Conservation (phyloP, 53 echinoderm and acorn worm species). For the Actinopyga echinites region DNA sequence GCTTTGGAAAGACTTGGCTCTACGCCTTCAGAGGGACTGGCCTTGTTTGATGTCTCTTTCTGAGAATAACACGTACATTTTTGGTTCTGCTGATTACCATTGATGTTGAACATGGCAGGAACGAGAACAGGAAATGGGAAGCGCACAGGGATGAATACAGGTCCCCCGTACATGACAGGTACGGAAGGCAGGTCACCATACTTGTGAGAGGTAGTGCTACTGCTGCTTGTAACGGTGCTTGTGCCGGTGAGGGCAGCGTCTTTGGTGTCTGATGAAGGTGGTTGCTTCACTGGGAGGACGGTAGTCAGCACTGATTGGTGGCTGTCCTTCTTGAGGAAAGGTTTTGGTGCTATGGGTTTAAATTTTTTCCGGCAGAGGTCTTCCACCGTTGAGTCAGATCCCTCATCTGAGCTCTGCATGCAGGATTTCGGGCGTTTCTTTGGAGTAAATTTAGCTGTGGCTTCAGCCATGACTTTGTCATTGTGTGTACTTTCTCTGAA, state of each 20-base stretch:
- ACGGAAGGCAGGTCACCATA: conserved; percentile 17
- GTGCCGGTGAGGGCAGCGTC: not conserved
- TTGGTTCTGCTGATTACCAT: conserved; percentile 5
- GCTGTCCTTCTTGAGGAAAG: conserved; percentile 85
- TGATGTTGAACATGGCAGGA: conserved; percentile 56
- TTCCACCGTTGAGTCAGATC: conserved; percentile 72
- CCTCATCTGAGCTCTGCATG: conserved; percentile 55
- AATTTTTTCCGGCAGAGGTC: conserved; percentile 96
- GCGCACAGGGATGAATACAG: conserved; percentile 64
- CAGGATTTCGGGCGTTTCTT: conserved; percentile 40
- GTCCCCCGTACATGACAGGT: conserved; percentile 67
- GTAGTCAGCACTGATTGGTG: conserved; percentile 91
- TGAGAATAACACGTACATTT: not conserved
- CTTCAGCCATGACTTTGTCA: conserved; percentile 44
- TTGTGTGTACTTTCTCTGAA: conserved; percentile 5
- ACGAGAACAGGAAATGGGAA: conserved; percentile 67
- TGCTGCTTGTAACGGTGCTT: not conserved
- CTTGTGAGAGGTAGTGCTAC: not conserved
- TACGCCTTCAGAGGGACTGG: not conserved
- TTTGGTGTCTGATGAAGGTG: conserved; percentile 23
- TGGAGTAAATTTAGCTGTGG: conserved; percentile 38
- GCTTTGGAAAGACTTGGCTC: conserved; percentile 1
- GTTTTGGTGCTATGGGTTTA: conserved; percentile 99
- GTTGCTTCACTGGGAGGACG: conserved; percentile 72
- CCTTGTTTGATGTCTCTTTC: not conserved